These are phyloP conservation scores for Ovibos moschatus DNA, from an alignment of 2,113 vertebrate species.

Conservation along the genomic window DNA sequence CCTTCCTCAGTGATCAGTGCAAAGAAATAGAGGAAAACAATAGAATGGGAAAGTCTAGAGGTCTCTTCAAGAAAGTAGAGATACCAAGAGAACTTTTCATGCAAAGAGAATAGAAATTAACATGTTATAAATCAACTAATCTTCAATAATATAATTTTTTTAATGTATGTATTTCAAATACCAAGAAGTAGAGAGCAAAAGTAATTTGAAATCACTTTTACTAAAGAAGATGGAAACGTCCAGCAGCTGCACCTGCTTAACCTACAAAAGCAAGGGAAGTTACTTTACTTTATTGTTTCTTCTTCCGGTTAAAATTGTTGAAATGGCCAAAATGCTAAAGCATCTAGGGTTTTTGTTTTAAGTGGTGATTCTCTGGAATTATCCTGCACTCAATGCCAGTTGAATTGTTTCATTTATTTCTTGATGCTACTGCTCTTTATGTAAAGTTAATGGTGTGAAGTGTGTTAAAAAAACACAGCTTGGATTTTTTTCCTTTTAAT, in stretches of 20 bases:
- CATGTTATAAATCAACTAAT: background rate
- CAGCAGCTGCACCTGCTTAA: background rate
- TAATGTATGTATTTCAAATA: background rate
- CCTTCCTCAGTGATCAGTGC: background rate
- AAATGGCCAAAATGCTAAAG: background rate
- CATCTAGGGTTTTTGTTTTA: background rate
- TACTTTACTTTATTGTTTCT: background rate
- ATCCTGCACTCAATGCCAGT: background rate
- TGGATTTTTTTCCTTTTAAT: constrained; percentile 2
- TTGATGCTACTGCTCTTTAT: background rate
- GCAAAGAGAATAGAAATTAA: background rate
- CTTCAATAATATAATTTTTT: background rate
- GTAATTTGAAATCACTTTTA: background rate
- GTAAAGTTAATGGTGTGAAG: constrained; percentile 48
- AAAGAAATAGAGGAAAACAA: background rate
- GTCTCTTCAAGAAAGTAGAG: background rate
- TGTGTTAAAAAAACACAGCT: constrained; percentile 1
- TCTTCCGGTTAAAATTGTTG: background rate
- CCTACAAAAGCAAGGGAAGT: background rate
- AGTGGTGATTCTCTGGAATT: background rate
- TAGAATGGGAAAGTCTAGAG: background rate
- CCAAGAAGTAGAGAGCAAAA: background rate
- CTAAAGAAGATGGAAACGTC: background rate
- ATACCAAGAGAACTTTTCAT: background rate
- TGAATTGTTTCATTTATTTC: constrained; percentile 17